Conservation (phyloP, 2,888 invertebrate genomes). For the Clanis bilineata region DNA sequence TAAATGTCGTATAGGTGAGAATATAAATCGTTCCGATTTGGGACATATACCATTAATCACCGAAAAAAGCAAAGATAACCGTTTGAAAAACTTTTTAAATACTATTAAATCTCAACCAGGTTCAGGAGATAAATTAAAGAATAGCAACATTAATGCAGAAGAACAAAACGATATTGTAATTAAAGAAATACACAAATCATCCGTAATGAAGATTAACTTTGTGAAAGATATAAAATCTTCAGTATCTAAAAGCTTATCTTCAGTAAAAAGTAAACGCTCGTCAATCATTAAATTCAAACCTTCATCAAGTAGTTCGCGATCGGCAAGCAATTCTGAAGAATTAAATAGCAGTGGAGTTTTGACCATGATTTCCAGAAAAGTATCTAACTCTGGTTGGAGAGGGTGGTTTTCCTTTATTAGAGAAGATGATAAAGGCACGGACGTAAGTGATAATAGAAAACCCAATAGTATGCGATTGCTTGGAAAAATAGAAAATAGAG, state of each 20-base stretch:
- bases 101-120: background rate
- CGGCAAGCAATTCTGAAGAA: background rate
- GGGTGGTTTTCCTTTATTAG: background rate
- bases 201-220: background rate
- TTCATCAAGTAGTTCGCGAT: background rate
- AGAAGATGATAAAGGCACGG: background rate
- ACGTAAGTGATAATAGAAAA: background rate
- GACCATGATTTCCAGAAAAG: background rate
- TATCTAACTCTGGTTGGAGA: background rate
- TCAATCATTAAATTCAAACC: background rate
- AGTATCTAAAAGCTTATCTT: background rate
- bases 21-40: background rate
- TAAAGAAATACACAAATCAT: background rate
- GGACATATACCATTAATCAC: background rate
- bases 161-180: background rate
- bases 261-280: background rate
- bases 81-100: background rate
- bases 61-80: background rate
- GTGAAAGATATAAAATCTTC: background rate
- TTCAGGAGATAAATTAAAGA: background rate
- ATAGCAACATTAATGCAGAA: background rate
- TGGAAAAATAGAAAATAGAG: background rate
- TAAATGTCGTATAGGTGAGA: background rate
- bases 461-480: background rate
- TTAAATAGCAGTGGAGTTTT: background rate